phyloP scores from a whole-genome alignment of 2,797 vertebrate genomes.

The Macrochelys suwanniensis region DNA sequence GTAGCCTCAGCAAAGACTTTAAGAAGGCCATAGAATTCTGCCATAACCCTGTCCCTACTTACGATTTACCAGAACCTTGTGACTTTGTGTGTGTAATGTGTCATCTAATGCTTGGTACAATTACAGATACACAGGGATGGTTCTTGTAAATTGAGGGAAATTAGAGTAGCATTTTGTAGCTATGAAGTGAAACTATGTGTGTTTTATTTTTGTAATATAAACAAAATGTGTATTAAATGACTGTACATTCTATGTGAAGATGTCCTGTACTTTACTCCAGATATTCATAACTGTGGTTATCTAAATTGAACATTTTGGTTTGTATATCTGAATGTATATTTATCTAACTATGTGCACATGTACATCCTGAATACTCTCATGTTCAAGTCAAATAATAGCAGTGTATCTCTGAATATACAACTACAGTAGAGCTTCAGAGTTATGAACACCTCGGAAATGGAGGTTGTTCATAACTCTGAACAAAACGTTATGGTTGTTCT shows the following conservation, averaged over 20 bases:
- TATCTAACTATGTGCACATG: background rate
- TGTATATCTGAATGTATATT: background rate
- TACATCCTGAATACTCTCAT: background rate
- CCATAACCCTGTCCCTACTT: background rate
- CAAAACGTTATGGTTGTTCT: no score
- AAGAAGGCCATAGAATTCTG: background rate
- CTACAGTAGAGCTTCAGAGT: background rate
- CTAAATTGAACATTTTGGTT: background rate
- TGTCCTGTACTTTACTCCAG: background rate
- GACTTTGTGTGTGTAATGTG: background rate
- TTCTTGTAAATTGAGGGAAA: background rate
- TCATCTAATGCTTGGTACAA: background rate
- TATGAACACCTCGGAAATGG: no score
- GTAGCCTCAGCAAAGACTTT: background rate
- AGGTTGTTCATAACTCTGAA: no score
- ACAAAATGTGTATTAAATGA: background rate
- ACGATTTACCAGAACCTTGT: background rate
- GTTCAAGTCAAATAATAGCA: background rate
- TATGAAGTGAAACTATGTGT: background rate
- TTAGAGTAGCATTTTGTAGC: background rate
- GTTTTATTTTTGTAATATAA: background rate
- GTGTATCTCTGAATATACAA: background rate
- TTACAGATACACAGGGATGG: background rate
- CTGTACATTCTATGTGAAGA: background rate
- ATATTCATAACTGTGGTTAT: background rate